Evolutionary conservation across 2,888 invertebrate genomes (phyloP).

Genomic region (Caenorhabditis zanzibari): DNA sequence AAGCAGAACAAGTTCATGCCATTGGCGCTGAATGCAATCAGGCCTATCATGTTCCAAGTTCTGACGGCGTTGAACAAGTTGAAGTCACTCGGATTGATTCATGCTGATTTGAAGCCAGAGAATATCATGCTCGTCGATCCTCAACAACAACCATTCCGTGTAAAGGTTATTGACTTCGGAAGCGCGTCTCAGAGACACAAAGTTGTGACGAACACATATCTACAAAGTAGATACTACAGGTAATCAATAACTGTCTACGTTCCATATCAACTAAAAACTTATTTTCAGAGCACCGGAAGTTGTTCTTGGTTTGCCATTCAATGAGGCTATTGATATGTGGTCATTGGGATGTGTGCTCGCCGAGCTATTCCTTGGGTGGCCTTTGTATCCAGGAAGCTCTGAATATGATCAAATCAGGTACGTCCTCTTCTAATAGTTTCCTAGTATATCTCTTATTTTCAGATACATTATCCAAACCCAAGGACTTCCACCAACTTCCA

Average conservation of each 20-base stretch:
- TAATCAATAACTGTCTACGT: slow-evolving; percentile 74
- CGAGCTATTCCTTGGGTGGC: slow-evolving; percentile 99
- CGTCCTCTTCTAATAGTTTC: neutral
- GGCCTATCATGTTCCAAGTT: slow-evolving; percentile 92
- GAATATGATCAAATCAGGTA: slow-evolving; percentile 91
- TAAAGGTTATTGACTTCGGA: slow-evolving; percentile 99
- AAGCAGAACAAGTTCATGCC: slow-evolving; percentile 99
- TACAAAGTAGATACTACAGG: slow-evolving; percentile 98
- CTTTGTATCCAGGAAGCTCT: slow-evolving; percentile 97
- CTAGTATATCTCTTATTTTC: neutral
- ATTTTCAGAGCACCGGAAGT: slow-evolving; percentile 91
- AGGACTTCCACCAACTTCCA: slow-evolving; percentile 96
- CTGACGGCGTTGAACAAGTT: slow-evolving; percentile 89
- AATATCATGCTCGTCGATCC: slow-evolving; percentile 99
- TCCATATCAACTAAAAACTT: no score
- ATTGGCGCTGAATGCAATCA: slow-evolving; percentile 96
- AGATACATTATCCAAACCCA: slow-evolving; percentile 93
- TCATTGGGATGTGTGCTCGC: slow-evolving; percentile 99
- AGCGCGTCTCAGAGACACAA: slow-evolving; percentile 99
- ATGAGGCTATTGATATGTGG: slow-evolving; percentile 99
- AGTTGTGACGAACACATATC: slow-evolving; percentile 99
- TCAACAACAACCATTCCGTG: slow-evolving; percentile 96
- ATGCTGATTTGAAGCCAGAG: slow-evolving; percentile 99
- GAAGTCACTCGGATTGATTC: slow-evolving; percentile 98
- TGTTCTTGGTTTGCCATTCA: slow-evolving; percentile 97